Base-by-base conservation (phyloP, 2,888 invertebrate genomes). In the Apocheima hispidaria region DNA sequence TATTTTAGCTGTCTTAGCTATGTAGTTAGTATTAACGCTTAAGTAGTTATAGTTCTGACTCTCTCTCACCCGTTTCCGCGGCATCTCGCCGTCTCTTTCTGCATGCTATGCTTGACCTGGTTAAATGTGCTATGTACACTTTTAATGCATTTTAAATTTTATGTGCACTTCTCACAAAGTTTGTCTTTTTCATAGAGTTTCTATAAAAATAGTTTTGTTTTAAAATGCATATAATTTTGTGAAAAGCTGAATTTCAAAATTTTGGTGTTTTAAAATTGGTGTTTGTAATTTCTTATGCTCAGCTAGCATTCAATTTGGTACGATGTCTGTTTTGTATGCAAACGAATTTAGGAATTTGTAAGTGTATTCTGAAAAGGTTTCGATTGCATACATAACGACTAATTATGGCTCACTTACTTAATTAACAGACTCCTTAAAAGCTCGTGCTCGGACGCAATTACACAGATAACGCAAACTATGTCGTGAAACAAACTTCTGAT, bases 21-120 rank as follows among this genome's bases (percentile, higher is more conserved):
- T 35, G 63, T 68, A 66, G 67, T 68, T 57, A 64, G 52, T 46
- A 28, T 68, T 60, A 60, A 66, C 65, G 77, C 79, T 82, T 77
- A 66, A 62, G 77, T 80, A 80, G 76, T 75, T 80, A 67, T 73
- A 63, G 28, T 56, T 4, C 63, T 74, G 52, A 76, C 71, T 77
- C 71, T 74, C 54, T 80, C 74, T 73, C 71, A 76, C 74, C 63
- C 64, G 71, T 75, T 56, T 69, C 52, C 70, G 51, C 60, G 63
- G 63, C 68, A 68, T 73, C 66, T 77, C 63, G 71, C 69, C 65
- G 65, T 75, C 75, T 74, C 75, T 75, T 59, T 79, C 71, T 82
- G 87, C 87, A 87, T 87, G 87, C 68, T 77, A 80, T 75, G 79
- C 70, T 70, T 66, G 69, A 86, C 84, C 84, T 86, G 86, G 85